A percentile compares a stretch with the other conserved stretches of the same genome.
Conservation (phyloP, 2,888 invertebrate genomes). For the Tenthredo livida region DNA sequence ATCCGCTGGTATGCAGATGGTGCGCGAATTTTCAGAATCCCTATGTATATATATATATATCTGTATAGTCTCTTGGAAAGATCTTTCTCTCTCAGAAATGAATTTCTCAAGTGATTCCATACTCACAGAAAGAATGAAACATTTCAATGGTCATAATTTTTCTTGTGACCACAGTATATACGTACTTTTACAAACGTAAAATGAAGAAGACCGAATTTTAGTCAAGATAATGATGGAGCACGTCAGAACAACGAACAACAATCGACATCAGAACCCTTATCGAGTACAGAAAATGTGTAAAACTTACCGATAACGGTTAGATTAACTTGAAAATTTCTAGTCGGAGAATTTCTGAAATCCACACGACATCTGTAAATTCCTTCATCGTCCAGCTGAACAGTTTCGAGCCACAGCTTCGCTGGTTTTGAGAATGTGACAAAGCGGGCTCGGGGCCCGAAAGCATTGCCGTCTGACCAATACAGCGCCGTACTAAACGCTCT, state of each 20-base stretch:
- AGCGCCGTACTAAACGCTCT: constrained; percentile 78
- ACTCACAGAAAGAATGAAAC: no score
- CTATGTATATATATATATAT: no score
- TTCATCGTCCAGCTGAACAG: constrained; percentile 77
- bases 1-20: no score
- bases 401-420: constrained; percentile 78
- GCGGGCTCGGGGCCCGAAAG: constrained; percentile 79
- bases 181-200: no score
- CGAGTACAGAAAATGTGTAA: not conserved
- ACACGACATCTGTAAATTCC: constrained; percentile 80
- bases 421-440: constrained; percentile 80
- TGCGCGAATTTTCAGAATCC: no score
- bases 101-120: no score
- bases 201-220: no score
- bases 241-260: not conserved
- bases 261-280: not conserved
- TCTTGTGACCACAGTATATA: no score
- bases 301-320: constrained; percentile 80
- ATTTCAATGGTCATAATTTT: no score
- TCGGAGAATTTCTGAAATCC: constrained; percentile 80
- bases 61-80: no score
- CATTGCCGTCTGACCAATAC: constrained; percentile 79
- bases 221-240: no score
- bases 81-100: no score
- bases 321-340: constrained; percentile 80